Base-by-base conservation (phyloP, 2,113 vertebrate genomes). In the Megalops atlanticus region DNA sequence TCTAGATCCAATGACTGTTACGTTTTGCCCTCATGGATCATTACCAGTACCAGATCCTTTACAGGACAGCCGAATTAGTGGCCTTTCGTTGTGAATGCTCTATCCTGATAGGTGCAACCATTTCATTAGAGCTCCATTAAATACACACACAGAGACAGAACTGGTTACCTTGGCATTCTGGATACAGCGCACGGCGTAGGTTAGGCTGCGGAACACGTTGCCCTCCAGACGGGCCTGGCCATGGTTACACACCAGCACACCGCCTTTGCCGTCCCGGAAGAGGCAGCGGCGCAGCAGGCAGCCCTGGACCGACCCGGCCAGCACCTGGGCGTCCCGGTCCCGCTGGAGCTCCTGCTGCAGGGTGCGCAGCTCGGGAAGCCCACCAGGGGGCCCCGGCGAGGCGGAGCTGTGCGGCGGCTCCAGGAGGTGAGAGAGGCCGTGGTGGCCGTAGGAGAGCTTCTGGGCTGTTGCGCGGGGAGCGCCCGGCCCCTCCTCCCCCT, bases 331-430 rank as follows among this genome's bases (percentile, higher is more conserved):
- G 38, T 95, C 95, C 5, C 92, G 90, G 87, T 97, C 95, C 84
- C 93, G 92, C 52, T 96, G 95, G 58, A 98, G 90, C 87, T 98
- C 96, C 86, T 96, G 94, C 81, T 92, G 92, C 81, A 97, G 83
- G 0, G 89, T 93, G 85, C 93, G 91, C 5, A 95, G 92, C 80
- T 93, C 89, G 3, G 96, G 94, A 82, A 91, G 91, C 0, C 73
- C 90, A 74, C 90, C 90, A 21, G 94, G 90, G 52, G 89, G 71
- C 36, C 87, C 86, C 0, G 94, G 90, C 74, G 92, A 92, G 0
- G 84, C 92, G 84, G 91, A 74, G 69, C 2, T 90, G 35, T 90
- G 88, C 27, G 90, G 41, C 80, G 92, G 89, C 6, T 93, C 93
- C 49, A 95, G 84, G 0, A 93, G 89, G 40, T 95, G 94, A 40